Evolutionary conservation across 1,140 invertebrate species (phyloP), one percentile per base, ranked within the genome.

Genomic region (Microplitis demolitor): DNA sequence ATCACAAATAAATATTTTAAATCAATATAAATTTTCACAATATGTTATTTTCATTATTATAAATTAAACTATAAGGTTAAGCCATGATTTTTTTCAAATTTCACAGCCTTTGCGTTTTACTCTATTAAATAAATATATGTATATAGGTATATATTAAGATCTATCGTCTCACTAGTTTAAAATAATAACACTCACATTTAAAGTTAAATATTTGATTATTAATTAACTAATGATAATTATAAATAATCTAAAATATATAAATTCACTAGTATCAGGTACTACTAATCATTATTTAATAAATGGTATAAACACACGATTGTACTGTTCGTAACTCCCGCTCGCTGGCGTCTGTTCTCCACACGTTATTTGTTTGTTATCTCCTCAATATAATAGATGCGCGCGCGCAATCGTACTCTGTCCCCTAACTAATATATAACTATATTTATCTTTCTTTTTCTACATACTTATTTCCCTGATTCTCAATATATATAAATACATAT

Each of bases 281-380:
- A 58, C 56, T 24, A 31, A 58, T 45, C 6, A 45, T 45, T 5
- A 31, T 24, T 24, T 24, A 62, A 31, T 62, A 16, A 62, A 16
- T 14, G 35, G 4, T 62, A 9, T 11, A 34, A 35, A 37, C 34
- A 35, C 34, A n/a, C 60, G 35, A 31, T 6, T 35, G 60, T 62
- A 14, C 60, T 37, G 60, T 62, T 62, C 60, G 9, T 34, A 62
- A 62, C 60, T 62, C 60, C 33, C 60, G 60, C 60, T 35, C 60
- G 6, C 34, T 35, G 31, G 35, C 60, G 34, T 62, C 60, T 62
- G 31, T 62, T 62, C 56, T 24, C 56, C 56, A 16, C 56, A 31
- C 56, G 56, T 9, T 16, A 58, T 58, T 58, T 24, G 16, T 33
- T 58, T 58, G 24, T 58, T 58, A 58, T 58, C 56, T 58, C 39